Conservation (phyloP, 2,113 vertebrate genomes). For the Athene noctua region DNA sequence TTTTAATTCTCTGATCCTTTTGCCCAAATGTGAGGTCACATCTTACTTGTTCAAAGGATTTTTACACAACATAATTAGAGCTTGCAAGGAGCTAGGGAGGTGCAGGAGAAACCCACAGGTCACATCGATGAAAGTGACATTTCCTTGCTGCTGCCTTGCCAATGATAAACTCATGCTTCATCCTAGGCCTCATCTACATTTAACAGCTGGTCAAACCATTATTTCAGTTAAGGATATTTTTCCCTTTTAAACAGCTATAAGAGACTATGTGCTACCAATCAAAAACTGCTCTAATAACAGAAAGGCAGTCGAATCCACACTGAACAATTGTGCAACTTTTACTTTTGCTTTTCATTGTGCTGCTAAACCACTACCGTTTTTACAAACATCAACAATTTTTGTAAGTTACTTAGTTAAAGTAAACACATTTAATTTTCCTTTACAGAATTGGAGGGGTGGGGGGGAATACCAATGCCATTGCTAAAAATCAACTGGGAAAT, state of each 20-base stretch:
- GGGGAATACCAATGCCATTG: not conserved
- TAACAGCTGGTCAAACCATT: not conserved
- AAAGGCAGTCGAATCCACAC: not conserved
- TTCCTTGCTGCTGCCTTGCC: not conserved
- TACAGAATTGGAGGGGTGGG: not conserved
- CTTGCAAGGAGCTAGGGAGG: not conserved
- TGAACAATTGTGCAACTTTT: not conserved
- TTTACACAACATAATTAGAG: not conserved
- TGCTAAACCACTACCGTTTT: not conserved
- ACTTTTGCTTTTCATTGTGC: not conserved
- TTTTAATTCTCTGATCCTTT: not conserved
- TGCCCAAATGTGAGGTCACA: rapidly evolving
- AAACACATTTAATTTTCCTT: not conserved
- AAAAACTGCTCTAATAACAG: not conserved
- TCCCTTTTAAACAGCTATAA: not conserved
- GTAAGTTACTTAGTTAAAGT: not conserved
- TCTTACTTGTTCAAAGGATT: not conserved
- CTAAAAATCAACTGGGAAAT: not conserved
- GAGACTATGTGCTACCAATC: not conserved
- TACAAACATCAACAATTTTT: not conserved
- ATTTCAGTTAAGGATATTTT: not conserved
- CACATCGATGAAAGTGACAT: not conserved
- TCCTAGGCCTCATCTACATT: not conserved
- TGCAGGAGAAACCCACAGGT: not conserved
- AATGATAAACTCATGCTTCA: not conserved